A percentile compares a stretch with the other conserved stretches of the same genome.
Conservation (phyloP, 2,888 invertebrate genomes). For the Listrodromus nycthemerus region DNA sequence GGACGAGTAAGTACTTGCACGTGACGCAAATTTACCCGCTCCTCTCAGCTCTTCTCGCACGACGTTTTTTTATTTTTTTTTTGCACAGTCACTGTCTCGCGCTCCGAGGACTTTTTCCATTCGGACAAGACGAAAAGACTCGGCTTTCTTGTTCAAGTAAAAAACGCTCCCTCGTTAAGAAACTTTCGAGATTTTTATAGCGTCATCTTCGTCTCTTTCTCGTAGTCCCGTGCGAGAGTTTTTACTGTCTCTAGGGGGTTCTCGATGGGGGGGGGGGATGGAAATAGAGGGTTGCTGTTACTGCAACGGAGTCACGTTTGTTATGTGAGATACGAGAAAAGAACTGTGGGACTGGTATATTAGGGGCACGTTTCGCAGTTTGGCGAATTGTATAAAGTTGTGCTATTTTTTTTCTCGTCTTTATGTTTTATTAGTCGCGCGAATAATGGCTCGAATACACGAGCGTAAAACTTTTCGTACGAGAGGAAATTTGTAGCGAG, state of each 20-base stretch:
- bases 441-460: slow-evolving; percentile 6
- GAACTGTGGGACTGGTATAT: neutral
- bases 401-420: neutral
- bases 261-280: neutral
- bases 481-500: neutral
- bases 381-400: slow-evolving; percentile 22
- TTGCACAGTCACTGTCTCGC: slow-evolving; percentile 4
- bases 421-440: slow-evolving; percentile 28
- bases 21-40: slow-evolving; percentile 66
- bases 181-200: slow-evolving; percentile 76
- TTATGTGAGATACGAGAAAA: slow-evolving; percentile 33
- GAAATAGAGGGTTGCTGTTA: neutral
- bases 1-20: slow-evolving; percentile 70
- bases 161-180: slow-evolving; percentile 66
- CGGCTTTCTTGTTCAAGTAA: slow-evolving; percentile 41
- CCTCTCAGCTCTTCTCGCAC: slow-evolving; percentile 1
- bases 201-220: slow-evolving; percentile 38
- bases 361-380: slow-evolving; percentile 8
- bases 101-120: slow-evolving; percentile 15
- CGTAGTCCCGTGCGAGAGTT: neutral
- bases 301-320: slow-evolving; percentile 6
- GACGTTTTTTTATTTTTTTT: neutral
- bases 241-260: slow-evolving; percentile 3
- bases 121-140: neutral
- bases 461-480: neutral